Evolutionary conservation across 2,888 invertebrate genomes (phyloP), one percentile per base, ranked within the genome.

Genomic region (Ischnura elegans): DNA sequence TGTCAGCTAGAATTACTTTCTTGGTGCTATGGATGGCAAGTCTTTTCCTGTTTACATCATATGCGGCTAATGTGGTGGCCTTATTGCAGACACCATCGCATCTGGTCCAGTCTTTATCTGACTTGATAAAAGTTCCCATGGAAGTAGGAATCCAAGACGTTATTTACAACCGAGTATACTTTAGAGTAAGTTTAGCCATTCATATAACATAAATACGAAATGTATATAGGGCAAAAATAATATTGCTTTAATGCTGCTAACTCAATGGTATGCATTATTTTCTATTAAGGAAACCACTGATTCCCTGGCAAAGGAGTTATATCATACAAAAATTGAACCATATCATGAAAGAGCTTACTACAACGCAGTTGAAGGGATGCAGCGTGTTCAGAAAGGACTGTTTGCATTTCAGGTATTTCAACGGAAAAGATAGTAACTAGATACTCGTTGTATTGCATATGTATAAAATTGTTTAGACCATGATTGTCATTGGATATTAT

Each of bases 41-140:
- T 5, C 97, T 98, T 96, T 98, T 98, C 95, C 96, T 98, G 0
- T 98, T 98, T 95, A 97, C 97, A 0, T 97, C 98, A 0, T 98
- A 98, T 95, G 97, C 98, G 0, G 98, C 98, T 0, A 98, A 98
- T 95, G 98, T 98, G 87, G 98, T 98, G 0, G 97, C 98, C 0
- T 95, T 98, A 0, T 96, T 98, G 0, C 98, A 98, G 95, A 97
- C 98, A 0, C 97, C 98, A 46, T 97, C 98, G 0, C 97, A 97
- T 0, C 97, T 97, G 94, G 97, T 98, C 94, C 96, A 96, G 94
- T 97, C 97, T 0, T 95, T 97, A 19, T 96, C 96, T 0, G 97
- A 98, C 95, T 96, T 98, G 45, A 95, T 97, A 4, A 96, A 97
- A 94, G 98, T 98, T 0, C 96, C 97, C 25, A 95, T 98, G 25